Conservation (phyloP, 92 coral and sea anemone species). For the Anthopleura xanthogrammica region DNA sequence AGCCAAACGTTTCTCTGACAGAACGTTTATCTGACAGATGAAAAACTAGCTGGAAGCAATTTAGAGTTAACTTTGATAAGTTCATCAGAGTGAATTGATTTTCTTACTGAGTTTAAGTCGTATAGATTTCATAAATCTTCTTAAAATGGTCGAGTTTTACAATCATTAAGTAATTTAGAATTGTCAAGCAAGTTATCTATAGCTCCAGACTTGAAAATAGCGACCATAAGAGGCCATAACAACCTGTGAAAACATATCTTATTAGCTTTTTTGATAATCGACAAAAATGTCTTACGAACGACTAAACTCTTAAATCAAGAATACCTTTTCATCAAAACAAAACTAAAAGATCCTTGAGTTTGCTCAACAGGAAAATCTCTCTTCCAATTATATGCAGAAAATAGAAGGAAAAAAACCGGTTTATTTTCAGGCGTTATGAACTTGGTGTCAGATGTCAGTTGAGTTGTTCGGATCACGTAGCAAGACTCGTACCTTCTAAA, state of each 20-base stretch:
- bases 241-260: too few relatives aligned
- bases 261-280: too few relatives aligned
- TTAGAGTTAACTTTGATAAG: too few relatives aligned
- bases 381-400: not conserved
- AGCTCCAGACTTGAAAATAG: not conserved
- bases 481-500: not conserved
- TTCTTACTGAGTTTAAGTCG: not conserved
- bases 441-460: not conserved
- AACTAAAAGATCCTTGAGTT: not conserved
- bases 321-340: not conserved
- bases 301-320: too few relatives aligned
- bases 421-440: conserved; percentile 9
- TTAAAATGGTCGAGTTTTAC: not conserved
- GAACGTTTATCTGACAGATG: too few relatives aligned
- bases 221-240: too few relatives aligned
- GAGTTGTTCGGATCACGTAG: not conserved
- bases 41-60: too few relatives aligned
- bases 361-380: not conserved
- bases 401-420: not conserved
- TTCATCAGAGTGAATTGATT: too few relatives aligned
- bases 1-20: too few relatives aligned
- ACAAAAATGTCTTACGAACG: too few relatives aligned
- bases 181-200: not conserved
- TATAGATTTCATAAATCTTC: not conserved
- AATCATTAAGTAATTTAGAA: not conserved